Percentiles rank a stretch among this genome's conserved stretches.
phyloP scores from a whole-genome alignment of 2,797 vertebrate genomes.

The Myotis pilosus region DNA sequence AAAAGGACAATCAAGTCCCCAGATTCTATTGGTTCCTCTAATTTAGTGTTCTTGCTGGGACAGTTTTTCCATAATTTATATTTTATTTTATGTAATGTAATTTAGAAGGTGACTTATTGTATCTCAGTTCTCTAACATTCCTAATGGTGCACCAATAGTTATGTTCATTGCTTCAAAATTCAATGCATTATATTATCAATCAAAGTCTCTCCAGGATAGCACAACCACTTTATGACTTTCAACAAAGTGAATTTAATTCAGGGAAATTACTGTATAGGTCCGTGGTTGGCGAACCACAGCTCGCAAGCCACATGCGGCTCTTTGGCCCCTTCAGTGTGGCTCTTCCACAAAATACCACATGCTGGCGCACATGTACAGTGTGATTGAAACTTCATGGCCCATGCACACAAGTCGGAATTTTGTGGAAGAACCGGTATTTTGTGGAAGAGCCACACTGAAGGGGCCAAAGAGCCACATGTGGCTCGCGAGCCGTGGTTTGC shows the following conservation, averaged over 20 bases:
- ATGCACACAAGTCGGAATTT: too few species aligned
- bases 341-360: too few species aligned
- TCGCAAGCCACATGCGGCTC: too few species aligned
- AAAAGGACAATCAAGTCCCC: neutral
- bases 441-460: too few species aligned
- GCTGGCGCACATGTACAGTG: too few species aligned
- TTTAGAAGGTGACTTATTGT: neutral
- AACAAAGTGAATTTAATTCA: slow-evolving; percentile 10
- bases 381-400: too few species aligned
- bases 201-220: neutral
- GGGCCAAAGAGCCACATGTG: too few species aligned
- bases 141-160: neutral
- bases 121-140: neutral
- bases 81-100: neutral
- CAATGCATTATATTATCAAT: neutral
- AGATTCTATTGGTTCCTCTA: neutral
- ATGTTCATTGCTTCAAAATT: slow-evolving; percentile 20
- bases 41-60: neutral
- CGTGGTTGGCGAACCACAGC: too few species aligned
- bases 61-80: neutral
- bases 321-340: too few species aligned
- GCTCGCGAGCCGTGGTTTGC: too few species aligned
- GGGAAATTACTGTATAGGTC: neutral
- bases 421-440: neutral
- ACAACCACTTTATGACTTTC: neutral